These are phyloP conservation scores for Monomorium pharaonis DNA, from an alignment of 1,140 invertebrate species.

Conservation along the genomic window DNA sequence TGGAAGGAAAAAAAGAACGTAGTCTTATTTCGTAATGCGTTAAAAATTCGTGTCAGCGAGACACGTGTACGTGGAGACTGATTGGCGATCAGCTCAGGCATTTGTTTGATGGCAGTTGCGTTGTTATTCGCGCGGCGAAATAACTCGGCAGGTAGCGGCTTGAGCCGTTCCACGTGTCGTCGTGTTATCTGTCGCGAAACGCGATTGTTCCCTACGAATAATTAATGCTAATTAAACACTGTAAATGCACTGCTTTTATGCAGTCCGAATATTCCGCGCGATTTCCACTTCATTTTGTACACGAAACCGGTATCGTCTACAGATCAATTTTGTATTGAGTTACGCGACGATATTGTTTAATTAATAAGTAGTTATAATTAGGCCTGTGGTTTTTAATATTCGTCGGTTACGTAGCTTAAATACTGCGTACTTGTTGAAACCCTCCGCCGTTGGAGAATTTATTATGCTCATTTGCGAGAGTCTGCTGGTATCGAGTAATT, in stretches of 20 bases:
- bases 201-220: background rate
- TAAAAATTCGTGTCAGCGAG: background rate
- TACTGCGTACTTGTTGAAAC: background rate
- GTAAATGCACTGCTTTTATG: background rate
- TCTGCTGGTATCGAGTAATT: background rate
- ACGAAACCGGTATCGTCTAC: background rate
- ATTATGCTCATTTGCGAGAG: background rate
- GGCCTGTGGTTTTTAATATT: background rate
- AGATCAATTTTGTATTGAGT: background rate
- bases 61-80: too few species aligned
- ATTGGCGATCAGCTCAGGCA: background rate
- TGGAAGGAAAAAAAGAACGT: background rate
- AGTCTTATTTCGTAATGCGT: background rate
- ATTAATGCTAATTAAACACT: background rate
- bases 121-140: background rate
- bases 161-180: background rate
- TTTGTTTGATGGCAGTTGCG: background rate
- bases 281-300: background rate
- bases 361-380: background rate
- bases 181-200: background rate
- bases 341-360: background rate
- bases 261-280: background rate
- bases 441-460: background rate
- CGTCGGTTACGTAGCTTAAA: background rate
- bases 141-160: background rate